phyloP scores from a whole-genome alignment of 2,888 invertebrate genomes.

The Plemyria rubiginata region DNA sequence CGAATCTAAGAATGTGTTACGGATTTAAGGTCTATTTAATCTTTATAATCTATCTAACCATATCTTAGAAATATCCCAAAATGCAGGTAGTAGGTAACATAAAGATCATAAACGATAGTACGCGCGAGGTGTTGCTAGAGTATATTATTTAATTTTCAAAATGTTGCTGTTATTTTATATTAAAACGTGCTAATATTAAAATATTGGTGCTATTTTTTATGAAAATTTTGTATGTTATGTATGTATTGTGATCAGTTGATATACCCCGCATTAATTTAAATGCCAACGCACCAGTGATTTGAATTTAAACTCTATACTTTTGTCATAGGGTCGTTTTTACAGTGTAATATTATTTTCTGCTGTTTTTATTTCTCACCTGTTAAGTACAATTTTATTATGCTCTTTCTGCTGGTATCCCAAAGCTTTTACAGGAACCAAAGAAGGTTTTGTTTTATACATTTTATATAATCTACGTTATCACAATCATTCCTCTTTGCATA shows the following conservation, averaged over 20 bases:
- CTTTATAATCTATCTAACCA: conserved; percentile 59
- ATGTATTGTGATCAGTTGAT: conserved; percentile 54
- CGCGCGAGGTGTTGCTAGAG: conserved; percentile 65
- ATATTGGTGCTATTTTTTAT: conserved; percentile 81
- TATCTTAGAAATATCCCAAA: conserved; percentile 57
- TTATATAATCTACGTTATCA: conserved; percentile 53
- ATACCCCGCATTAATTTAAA: conserved; percentile 45
- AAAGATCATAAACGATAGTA: conserved; percentile 14
- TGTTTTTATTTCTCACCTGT: conserved; percentile 58
- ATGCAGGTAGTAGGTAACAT: conserved; percentile 35
- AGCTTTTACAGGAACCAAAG: conserved; percentile 71
- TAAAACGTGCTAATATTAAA: conserved; percentile 73
- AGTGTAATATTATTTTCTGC: conserved; percentile 47
- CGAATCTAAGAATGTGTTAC: conserved; percentile 68
- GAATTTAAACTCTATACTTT: conserved; percentile 51
- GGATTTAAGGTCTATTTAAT: conserved; percentile 62
- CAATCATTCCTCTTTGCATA: conserved; percentile 59
- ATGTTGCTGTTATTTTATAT: conserved; percentile 58
- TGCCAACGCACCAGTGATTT: conserved; percentile 72
- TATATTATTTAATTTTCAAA: conserved; percentile 51
- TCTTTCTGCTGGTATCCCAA: conserved; percentile 58
- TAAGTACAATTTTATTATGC: conserved; percentile 70
- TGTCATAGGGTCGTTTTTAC: conserved; percentile 52
- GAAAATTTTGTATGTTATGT: conserved; percentile 62
- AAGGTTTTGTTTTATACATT: conserved; percentile 58